Evolutionary conservation across 2,113 vertebrate species (phyloP).

Genomic region (Hippocampus guttulatus): DNA sequence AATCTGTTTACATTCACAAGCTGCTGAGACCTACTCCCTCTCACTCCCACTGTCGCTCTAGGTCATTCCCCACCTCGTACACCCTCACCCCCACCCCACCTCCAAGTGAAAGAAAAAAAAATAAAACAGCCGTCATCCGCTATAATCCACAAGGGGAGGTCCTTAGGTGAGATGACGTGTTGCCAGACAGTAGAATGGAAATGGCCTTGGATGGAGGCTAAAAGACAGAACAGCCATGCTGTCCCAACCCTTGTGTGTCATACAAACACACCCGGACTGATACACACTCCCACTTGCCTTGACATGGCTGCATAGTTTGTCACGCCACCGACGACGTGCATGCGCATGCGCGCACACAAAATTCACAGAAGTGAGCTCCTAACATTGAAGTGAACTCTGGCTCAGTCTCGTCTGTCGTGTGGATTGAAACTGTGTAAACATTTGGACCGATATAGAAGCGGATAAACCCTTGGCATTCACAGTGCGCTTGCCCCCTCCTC

Average conservation of each 20-base stretch:
- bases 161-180: slow-evolving; percentile 61
- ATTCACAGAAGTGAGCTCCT: slow-evolving; percentile 53
- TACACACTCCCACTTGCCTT: slow-evolving; percentile 25
- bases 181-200: slow-evolving; percentile 61
- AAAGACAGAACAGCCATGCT: slow-evolving; percentile 46
- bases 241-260: slow-evolving; percentile 36
- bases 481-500: slow-evolving; percentile 14
- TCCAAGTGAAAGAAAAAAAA: too few species aligned
- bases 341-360: slow-evolving; percentile 13
- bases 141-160: slow-evolving; percentile 53
- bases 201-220: slow-evolving; percentile 67
- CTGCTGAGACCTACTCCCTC: slow-evolving; percentile 62
- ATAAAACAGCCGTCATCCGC: slow-evolving; percentile 46
- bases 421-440: slow-evolving; percentile 68
- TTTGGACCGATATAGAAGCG: slow-evolving; percentile 73
- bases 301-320: slow-evolving; percentile 27
- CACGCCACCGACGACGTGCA: neutral
- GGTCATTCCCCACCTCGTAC: slow-evolving; percentile 30
- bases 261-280: slow-evolving; percentile 31
- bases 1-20: slow-evolving; percentile 73
- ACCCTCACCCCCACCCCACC: slow-evolving; percentile 7
- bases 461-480: slow-evolving; percentile 73
- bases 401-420: slow-evolving; percentile 50
- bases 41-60: slow-evolving; percentile 42
- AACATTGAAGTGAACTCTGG: slow-evolving; percentile 54